Evolutionary conservation across 2,113 vertebrate species (phyloP).

Genomic region (Cololabis saira): DNA sequence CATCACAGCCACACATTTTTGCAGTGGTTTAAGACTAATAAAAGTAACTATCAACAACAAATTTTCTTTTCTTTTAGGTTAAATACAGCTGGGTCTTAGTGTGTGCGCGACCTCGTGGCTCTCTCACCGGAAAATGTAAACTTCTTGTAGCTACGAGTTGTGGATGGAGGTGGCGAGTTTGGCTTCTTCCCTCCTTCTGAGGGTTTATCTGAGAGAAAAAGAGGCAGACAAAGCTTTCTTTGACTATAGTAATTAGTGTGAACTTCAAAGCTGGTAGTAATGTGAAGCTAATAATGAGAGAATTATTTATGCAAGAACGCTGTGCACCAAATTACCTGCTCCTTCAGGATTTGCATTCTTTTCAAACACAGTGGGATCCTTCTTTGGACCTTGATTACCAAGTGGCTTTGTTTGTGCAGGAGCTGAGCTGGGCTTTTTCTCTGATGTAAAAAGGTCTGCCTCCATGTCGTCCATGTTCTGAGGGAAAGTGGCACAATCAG

Average conservation of each 20-base stretch:
- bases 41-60: conserved; percentile 14
- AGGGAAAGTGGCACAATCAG: not conserved
- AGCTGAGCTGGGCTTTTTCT: conserved; percentile 72
- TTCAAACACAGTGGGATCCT: conserved; percentile 23
- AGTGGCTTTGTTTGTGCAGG: conserved; percentile 66
- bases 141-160: conserved; percentile 73
- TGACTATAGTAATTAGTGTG: conserved; percentile 14
- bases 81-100: not conserved
- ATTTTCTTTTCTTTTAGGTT: not conserved
- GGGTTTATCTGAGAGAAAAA: conserved; percentile 59
- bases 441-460: conserved; percentile 81
- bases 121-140: conserved; percentile 84
- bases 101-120: not conserved
- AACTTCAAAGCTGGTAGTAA: conserved; percentile 36
- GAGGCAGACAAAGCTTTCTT: conserved; percentile 19
- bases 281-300: conserved; percentile 22
- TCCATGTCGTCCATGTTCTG: conserved; percentile 90
- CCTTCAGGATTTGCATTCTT: conserved; percentile 36
- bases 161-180: conserved; percentile 55
- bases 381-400: conserved; percentile 46
- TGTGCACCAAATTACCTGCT: conserved; percentile 43
- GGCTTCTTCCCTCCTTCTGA: conserved; percentile 66
- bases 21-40: conserved; percentile 37
- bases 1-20: conserved; percentile 47
- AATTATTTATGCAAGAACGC: conserved; percentile 27